A percentile compares a stretch with the other conserved stretches of the same genome.
Evolutionary conservation across 2,113 vertebrate species (phyloP).

Genomic region (Tursiops truncatus): DNA sequence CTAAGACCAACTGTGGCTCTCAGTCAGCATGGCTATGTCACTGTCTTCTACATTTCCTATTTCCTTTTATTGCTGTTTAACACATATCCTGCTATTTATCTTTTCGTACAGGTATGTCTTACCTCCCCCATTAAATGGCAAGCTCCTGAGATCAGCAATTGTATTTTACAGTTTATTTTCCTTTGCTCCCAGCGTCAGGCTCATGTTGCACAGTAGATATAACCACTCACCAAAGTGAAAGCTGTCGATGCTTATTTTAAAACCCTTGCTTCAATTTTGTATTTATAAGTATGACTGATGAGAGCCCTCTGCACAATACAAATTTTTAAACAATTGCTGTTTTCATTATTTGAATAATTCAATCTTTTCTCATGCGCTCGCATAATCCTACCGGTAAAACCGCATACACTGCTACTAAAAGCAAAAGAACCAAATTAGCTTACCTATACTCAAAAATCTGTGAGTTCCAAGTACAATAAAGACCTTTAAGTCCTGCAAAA

Average conservation of each 20-base stretch:
- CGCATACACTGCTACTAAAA: constrained; percentile 34
- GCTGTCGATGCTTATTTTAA: constrained; percentile 13
- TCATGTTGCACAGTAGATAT: neutral
- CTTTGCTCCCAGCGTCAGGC: neutral
- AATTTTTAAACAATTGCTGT: constrained; percentile 19
- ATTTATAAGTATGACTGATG: neutral
- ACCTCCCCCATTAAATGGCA: neutral
- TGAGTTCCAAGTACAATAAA: constrained; percentile 48
- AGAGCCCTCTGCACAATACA: neutral
- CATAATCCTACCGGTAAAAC: neutral
- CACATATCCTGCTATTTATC: neutral
- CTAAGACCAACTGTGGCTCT: neutral
- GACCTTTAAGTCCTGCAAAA: constrained; percentile 58
- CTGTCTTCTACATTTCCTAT: neutral
- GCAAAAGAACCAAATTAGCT: constrained; percentile 29
- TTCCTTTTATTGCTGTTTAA: neutral
- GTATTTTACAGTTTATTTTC: neutral
- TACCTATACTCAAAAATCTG: neutral
- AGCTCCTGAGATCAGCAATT: neutral
- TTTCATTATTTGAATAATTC: constrained; percentile 34
- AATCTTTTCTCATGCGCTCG: constrained; percentile 16
- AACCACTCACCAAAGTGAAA: neutral
- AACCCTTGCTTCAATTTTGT: constrained; percentile 19
- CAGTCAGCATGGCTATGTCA: neutral
- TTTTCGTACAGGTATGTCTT: neutral